phyloP scores from a whole-genome alignment of 2,888 invertebrate species.

The Parasteatoda lunata region DNA sequence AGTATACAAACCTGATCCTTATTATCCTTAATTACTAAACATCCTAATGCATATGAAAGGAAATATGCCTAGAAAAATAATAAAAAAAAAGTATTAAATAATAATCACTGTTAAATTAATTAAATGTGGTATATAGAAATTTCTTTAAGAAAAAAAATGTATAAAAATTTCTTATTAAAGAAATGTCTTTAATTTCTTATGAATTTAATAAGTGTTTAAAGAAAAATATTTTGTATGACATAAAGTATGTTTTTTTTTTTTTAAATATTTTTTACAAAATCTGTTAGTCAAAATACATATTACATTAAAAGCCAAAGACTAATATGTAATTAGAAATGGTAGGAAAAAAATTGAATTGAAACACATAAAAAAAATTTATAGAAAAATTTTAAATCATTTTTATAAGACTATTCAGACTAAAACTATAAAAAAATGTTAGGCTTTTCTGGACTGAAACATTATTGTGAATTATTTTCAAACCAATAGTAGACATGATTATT shows the following conservation, averaged over 20 bases:
- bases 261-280: too few species aligned
- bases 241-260: background rate
- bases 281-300: too few species aligned
- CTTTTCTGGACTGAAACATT: background rate
- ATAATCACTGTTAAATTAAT: background rate
- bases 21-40: constrained; percentile 49
- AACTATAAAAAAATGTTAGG: too few species aligned
- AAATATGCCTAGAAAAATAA: constrained; percentile 61
- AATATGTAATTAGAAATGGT: too few species aligned
- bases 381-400: too few species aligned
- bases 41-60: constrained; percentile 59
- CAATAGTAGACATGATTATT: background rate
- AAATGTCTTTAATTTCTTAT: background rate
- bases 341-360: too few species aligned
- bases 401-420: too few species aligned
- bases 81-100: background rate
- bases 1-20: constrained; percentile 25
- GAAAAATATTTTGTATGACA: background rate
- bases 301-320: too few species aligned
- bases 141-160: background rate
- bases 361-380: too few species aligned
- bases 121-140: background rate
- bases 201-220: background rate
- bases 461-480: background rate
- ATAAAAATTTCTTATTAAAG: background rate